phyloP scores from a whole-genome alignment of 2,113 vertebrate species.

The Phyllostomus hastatus region DNA sequence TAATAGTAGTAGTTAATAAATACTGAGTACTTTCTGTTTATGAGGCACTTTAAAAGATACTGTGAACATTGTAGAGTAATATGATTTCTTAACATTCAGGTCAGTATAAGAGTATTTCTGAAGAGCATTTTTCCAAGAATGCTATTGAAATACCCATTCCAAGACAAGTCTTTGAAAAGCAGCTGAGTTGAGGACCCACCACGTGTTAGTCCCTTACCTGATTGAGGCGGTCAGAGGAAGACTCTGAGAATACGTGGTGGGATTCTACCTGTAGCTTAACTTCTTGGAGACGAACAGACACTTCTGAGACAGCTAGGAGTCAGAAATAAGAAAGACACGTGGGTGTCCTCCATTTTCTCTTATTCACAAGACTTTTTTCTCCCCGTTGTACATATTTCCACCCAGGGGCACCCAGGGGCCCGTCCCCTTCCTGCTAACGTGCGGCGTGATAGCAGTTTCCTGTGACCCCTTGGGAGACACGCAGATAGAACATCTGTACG shows the following conservation, averaged over 20 bases:
- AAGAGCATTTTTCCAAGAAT: constrained; percentile 27
- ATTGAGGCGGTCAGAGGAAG: not conserved
- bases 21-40: not conserved
- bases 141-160: not conserved
- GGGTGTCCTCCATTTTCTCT: not conserved
- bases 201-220: not conserved
- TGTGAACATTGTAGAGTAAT: not conserved
- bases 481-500: not conserved
- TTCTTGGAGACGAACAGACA: not conserved
- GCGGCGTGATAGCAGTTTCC: not conserved
- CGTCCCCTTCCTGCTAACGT: not conserved
- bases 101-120: not conserved
- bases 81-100: not conserved
- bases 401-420: not conserved
- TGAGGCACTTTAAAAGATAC: not conserved
- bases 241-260: not conserved
- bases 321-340: not conserved
- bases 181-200: not conserved
- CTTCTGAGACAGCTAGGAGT: not conserved
- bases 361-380: not conserved
- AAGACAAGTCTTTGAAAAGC: not conserved
- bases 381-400: not conserved
- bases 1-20: not conserved
- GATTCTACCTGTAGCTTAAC: not conserved
- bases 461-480: not conserved